A percentile compares a stretch with the other conserved stretches of the same genome.
Evolutionary conservation across 2,888 invertebrate species (phyloP).

Genomic region (Blera fallax): DNA sequence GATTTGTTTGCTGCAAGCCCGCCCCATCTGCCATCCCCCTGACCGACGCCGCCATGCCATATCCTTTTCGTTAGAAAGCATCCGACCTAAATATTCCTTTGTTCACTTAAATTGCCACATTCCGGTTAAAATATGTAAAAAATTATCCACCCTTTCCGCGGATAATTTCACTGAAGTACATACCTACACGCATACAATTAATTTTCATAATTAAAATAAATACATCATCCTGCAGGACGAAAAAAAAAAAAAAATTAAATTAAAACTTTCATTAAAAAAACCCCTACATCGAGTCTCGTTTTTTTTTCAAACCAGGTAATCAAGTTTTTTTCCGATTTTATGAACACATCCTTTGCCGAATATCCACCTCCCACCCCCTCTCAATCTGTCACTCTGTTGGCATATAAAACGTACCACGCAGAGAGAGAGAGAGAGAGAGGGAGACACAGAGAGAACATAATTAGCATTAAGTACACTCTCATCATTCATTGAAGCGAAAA

Average conservation of each 20-base stretch:
- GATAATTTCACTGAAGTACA: conserved; percentile 49
- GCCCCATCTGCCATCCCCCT: not conserved
- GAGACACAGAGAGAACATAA: conserved; percentile 54
- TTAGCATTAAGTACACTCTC: conserved; percentile 68
- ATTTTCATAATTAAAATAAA: conserved; percentile 73
- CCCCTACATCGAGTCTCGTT: conserved; percentile 28
- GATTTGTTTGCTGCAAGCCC: no score
- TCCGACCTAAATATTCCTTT: conserved; percentile 6
- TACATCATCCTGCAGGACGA: not conserved
- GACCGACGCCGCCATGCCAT: not conserved
- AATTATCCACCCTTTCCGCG: not conserved
- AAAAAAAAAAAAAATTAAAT: conserved; percentile 40
- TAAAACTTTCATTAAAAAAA: conserved; percentile 61
- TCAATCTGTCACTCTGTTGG: conserved; percentile 38
- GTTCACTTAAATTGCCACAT: conserved; percentile 21
- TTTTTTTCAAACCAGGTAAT: conserved; percentile 60
- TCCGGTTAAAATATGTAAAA: conserved; percentile 16
- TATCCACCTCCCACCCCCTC: not conserved
- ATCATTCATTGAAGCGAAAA: conserved; percentile 54
- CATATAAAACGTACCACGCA: conserved; percentile 20
- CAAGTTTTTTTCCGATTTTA: conserved; percentile 14
- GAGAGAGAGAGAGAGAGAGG: not conserved
- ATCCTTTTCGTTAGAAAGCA: not conserved
- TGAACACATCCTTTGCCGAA: not conserved
- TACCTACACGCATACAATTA: conserved; percentile 52